These are phyloP conservation scores for Fulmarus glacialis DNA, from an alignment of 2,113 vertebrate species.

Conservation along the genomic window DNA sequence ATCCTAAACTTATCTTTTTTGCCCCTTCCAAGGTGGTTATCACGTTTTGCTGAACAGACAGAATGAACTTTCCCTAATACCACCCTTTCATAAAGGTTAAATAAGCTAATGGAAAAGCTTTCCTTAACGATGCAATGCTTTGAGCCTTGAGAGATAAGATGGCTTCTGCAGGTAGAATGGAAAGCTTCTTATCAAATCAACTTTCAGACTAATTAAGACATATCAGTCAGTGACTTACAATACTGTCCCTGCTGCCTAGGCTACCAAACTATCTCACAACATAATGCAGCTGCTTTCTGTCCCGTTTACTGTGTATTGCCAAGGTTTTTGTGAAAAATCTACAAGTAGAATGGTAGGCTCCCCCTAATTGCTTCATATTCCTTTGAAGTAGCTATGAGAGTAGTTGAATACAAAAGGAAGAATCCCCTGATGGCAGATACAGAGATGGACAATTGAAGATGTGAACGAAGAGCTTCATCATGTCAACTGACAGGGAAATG, in stretches of 20 bases:
- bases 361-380: not conserved
- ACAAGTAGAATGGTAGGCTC: not conserved
- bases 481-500: not conserved
- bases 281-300: not conserved
- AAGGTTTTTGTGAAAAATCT: not conserved
- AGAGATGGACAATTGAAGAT: not conserved
- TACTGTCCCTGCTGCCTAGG: not conserved
- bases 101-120: conserved; percentile 14
- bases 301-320: not conserved
- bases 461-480: not conserved
- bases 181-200: conserved; percentile 50
- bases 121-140: not conserved
- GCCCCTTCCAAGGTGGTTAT: not conserved
- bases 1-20: not conserved
- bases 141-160: not conserved
- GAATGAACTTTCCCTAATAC: not conserved
- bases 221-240: not conserved
- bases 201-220: not conserved
- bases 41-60: not conserved
- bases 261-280: not conserved
- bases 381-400: not conserved
- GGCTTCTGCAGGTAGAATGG: not conserved
- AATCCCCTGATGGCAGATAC: not conserved
- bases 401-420: not conserved
- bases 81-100: not conserved